Evolutionary conservation across 2,888 invertebrate species (phyloP).

Genomic region (Heliothis peltigera): DNA sequence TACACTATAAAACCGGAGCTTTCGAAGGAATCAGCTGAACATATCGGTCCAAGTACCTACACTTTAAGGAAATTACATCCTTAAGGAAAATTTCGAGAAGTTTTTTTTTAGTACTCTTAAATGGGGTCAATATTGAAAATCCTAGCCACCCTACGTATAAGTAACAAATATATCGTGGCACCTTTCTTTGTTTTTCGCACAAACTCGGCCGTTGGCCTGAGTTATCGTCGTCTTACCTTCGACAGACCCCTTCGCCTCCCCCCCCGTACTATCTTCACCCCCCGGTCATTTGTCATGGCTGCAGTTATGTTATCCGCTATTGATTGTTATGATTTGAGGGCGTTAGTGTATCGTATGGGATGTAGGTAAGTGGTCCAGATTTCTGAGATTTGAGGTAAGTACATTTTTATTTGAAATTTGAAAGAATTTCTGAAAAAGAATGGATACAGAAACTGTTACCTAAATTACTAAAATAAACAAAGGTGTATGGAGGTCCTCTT

Average conservation of each 20-base stretch:
- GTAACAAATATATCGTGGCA: slow-evolving; percentile 73
- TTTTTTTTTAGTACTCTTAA: background rate
- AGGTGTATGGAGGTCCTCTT: no score
- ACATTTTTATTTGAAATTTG: no score
- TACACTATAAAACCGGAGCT: no score
- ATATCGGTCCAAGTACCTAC: no score
- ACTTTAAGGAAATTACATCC: no score
- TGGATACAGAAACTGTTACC: no score
- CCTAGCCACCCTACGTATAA: slow-evolving; percentile 61
- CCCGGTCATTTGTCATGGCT: slow-evolving; percentile 73
- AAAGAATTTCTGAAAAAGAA: no score
- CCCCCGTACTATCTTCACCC: slow-evolving; percentile 18
- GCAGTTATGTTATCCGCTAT: slow-evolving; percentile 71
- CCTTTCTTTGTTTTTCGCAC: slow-evolving; percentile 74
- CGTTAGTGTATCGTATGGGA: slow-evolving; percentile 17
- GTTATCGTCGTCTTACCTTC: slow-evolving; percentile 73
- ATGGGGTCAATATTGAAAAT: background rate
- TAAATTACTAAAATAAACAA: no score
- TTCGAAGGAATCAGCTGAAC: no score
- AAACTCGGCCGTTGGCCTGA: slow-evolving; percentile 74
- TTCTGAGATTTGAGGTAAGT: no score
- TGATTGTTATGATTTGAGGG: slow-evolving; percentile 70
- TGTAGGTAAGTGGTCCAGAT: slow-evolving; percentile 23
- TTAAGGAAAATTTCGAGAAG: no score
- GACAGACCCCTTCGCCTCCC: slow-evolving; percentile 21